These are phyloP conservation scores for Isoperla grammatica DNA, from an alignment of 2,888 invertebrate species.

Conservation along the genomic window DNA sequence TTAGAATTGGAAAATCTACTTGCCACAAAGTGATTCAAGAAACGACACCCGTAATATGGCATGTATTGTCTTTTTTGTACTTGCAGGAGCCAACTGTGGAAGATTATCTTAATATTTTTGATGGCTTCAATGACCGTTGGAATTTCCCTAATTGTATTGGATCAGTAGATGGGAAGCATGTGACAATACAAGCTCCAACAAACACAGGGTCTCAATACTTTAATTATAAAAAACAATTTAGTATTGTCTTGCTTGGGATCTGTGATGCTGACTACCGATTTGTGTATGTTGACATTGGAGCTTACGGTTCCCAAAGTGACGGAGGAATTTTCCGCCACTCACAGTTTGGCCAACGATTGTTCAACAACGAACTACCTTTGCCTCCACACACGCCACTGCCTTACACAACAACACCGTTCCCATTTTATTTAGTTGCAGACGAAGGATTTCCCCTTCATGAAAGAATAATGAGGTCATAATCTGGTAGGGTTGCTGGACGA, in stretches of 20 bases:
- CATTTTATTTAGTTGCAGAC: constrained; percentile 12
- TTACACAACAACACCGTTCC: background rate
- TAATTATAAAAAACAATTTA: constrained; percentile 39
- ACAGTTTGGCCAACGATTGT: constrained; percentile 3
- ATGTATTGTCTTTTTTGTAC: no score
- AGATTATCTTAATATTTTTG: constrained; percentile 25
- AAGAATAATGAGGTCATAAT: constrained; percentile 12
- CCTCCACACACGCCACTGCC: background rate
- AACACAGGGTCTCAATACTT: constrained; percentile 36
- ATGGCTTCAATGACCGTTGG: constrained; percentile 36
- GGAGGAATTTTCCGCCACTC: background rate
- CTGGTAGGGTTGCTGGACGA: background rate
- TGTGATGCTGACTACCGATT: constrained; percentile 16
- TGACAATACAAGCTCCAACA: constrained; percentile 35
- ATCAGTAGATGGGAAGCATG: constrained; percentile 40
- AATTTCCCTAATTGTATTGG: constrained; percentile 38
- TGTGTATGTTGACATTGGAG: constrained; percentile 14
- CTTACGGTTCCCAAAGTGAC: constrained; percentile 17
- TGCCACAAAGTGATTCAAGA: no score
- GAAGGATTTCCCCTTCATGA: constrained; percentile 5
- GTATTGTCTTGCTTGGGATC: constrained; percentile 32
- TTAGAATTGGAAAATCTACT: no score
- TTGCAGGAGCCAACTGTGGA: no score
- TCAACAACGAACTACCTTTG: background rate
- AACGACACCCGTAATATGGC: no score